phyloP scores from a whole-genome alignment of 2,888 invertebrate species.

The Acronicta psi region DNA sequence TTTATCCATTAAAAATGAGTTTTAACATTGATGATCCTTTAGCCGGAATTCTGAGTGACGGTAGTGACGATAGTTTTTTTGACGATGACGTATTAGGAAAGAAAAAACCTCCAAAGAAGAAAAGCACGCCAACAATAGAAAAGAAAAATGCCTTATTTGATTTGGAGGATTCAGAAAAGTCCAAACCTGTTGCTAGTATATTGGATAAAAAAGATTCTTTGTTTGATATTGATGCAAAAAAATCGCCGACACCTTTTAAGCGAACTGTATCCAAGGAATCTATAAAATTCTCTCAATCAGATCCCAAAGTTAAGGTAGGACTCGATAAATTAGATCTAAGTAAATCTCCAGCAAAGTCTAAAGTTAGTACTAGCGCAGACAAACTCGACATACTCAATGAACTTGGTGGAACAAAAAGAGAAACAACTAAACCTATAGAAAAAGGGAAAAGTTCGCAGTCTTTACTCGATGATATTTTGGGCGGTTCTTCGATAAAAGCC shows the following conservation, averaged over 20 bases:
- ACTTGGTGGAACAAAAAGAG: constrained; percentile 66
- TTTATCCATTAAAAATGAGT: constrained; percentile 74
- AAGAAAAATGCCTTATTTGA: constrained; percentile 82
- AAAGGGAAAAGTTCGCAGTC: constrained; percentile 82
- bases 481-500: constrained; percentile 77
- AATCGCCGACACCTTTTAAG: constrained; percentile 69
- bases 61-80: constrained; percentile 92
- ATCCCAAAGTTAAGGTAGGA: constrained; percentile 60
- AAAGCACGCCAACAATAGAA: constrained; percentile 67
- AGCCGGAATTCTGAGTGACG: constrained; percentile 91
- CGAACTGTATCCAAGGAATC: constrained; percentile 74
- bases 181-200: constrained; percentile 52
- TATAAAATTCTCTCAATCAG: constrained; percentile 61
- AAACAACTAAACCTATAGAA: constrained; percentile 66
- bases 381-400: constrained; percentile 75
- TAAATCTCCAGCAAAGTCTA: constrained; percentile 75
- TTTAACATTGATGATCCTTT: constrained; percentile 90
- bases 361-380: constrained; percentile 68
- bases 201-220: constrained; percentile 64
- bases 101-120: constrained; percentile 77
- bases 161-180: constrained; percentile 67
- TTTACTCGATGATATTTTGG: constrained; percentile 88
- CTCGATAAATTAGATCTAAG: constrained; percentile 52
- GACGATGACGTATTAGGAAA: constrained; percentile 89
- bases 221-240: constrained; percentile 64